These are phyloP conservation scores for Lissocephala sabroskyi DNA, from an alignment of 2,888 invertebrate species.

Conservation along the genomic window DNA sequence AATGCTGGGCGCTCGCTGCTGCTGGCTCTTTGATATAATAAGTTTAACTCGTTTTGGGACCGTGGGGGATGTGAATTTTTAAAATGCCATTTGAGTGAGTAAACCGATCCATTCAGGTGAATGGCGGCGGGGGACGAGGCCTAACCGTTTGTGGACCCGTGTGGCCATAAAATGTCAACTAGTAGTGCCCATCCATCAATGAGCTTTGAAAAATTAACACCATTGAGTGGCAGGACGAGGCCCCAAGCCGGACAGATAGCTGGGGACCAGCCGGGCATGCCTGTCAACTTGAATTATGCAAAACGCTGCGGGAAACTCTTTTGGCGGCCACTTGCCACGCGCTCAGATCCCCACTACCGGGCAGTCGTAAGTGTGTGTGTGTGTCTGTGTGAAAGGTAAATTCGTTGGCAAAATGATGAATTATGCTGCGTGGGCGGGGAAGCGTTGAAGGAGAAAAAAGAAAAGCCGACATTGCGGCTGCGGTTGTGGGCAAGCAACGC, in stretches of 20 bases:
- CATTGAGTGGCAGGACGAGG: slow-evolving; percentile 53
- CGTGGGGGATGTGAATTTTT: slow-evolving; percentile 49
- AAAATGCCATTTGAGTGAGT: slow-evolving; percentile 17
- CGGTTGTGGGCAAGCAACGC: slow-evolving; percentile 14
- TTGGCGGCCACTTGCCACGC: slow-evolving; percentile 8
- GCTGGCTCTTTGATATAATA: too few relatives aligned
- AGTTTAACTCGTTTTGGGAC: slow-evolving; percentile 60
- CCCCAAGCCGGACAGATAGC: not conserved
- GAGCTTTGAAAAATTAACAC: slow-evolving; percentile 64
- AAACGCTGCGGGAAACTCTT: slow-evolving; percentile 30
- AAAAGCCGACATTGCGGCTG: not conserved
- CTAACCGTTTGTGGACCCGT: slow-evolving; percentile 11
- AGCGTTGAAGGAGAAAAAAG: slow-evolving; percentile 7
- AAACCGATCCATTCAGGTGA: not conserved
- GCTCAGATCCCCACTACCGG: too few relatives aligned
- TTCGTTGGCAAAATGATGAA: slow-evolving; percentile 50
- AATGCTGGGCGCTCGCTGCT: too few relatives aligned
- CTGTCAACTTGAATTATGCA: slow-evolving; percentile 59
- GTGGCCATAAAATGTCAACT: slow-evolving; percentile 60
- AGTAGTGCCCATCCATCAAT: slow-evolving; percentile 59
- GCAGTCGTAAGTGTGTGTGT: too few relatives aligned
- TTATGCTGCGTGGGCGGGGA: slow-evolving; percentile 24
- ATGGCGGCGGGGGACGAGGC: slow-evolving; percentile 11
- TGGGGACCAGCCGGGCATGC: slow-evolving; percentile 10
- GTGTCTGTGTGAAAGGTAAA: too few relatives aligned